These are phyloP conservation scores for Spea multiplicata DNA, from an alignment of 2,113 vertebrate genomes.

Conservation along the genomic window DNA sequence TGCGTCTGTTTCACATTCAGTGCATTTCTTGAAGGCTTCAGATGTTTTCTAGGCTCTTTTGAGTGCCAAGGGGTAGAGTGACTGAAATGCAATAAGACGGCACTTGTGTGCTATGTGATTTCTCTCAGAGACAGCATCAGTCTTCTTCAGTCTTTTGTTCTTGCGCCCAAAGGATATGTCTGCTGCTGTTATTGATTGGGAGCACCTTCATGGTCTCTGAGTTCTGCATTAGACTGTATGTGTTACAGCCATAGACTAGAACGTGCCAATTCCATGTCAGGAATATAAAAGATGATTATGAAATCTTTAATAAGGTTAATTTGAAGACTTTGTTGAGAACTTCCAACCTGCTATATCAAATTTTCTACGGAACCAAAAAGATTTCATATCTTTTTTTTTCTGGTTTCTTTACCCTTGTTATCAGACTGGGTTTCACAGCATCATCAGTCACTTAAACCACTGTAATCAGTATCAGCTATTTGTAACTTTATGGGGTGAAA, in stretches of 20 bases:
- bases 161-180: not conserved
- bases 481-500: no score
- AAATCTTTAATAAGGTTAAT: not conserved
- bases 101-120: not conserved
- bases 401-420: no score
- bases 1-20: constrained; percentile 1
- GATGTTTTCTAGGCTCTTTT: not conserved
- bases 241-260: not conserved
- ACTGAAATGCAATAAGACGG: not conserved
- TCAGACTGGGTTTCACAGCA: no score
- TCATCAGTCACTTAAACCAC: no score
- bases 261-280: not conserved
- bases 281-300: not conserved
- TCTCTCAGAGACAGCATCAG: not conserved
- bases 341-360: not conserved
- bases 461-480: no score
- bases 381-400: no score
- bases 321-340: not conserved
- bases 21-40: not conserved
- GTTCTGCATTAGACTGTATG: not conserved
- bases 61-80: not conserved
- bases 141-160: not conserved
- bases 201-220: not conserved
- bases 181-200: not conserved
- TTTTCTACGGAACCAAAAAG: not conserved